These are phyloP conservation scores for Alexandromys fortis DNA, from an alignment of 2,113 vertebrate species.

Conservation along the genomic window DNA sequence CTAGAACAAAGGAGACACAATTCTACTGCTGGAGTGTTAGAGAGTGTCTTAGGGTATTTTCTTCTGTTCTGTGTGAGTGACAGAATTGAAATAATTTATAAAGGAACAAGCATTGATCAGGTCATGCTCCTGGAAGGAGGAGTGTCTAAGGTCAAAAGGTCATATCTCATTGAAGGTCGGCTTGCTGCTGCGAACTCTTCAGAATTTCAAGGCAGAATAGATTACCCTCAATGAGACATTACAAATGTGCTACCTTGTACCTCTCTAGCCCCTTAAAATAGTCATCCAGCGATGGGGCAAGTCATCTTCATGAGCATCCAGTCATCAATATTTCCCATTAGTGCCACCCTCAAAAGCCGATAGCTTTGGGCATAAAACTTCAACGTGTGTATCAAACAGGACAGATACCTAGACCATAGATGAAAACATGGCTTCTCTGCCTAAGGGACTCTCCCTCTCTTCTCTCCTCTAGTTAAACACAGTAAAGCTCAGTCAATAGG, in stretches of 20 bases:
- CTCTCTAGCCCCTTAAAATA: not conserved
- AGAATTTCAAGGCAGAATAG: not conserved
- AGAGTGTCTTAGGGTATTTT: not conserved
- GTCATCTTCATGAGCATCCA: not conserved
- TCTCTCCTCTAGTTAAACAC: not conserved
- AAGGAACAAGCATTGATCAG: not conserved
- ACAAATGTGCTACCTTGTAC: not conserved
- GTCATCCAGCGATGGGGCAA: too few species aligned
- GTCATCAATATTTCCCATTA: not conserved
- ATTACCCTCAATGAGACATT: not conserved
- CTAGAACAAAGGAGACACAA: not conserved
- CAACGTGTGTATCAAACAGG: not conserved
- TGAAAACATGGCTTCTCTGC: not conserved
- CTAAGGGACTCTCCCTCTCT: not conserved
- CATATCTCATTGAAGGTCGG: not conserved
- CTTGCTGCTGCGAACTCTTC: not conserved
- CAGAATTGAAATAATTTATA: not conserved
- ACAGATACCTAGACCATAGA: not conserved
- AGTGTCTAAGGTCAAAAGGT: not conserved
- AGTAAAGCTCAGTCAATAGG: not conserved
- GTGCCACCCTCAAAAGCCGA: not conserved
- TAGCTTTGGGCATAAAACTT: not conserved
- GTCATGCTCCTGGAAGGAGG: not conserved
- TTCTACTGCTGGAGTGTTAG: not conserved
- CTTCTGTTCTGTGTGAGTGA: not conserved